Base-by-base conservation (phyloP, 2,888 invertebrate species). In the Megalurothrips usitatus region DNA sequence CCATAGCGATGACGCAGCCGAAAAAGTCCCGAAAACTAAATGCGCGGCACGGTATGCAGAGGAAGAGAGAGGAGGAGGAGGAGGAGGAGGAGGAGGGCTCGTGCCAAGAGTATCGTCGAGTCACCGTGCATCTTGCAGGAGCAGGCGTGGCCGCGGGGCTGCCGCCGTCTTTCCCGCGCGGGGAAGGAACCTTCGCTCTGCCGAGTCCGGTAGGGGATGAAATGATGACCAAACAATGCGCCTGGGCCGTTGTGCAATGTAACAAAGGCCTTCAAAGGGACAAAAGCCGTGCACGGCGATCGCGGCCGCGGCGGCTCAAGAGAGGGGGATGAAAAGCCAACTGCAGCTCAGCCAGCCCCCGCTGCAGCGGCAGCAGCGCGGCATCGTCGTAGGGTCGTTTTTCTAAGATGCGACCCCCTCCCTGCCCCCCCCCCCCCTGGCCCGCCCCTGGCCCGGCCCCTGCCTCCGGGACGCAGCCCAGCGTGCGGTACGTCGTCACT, bases 161-260 rank as follows among this genome's bases (percentile, higher is more conserved):
- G 68, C 68, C 9, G 58, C 14, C 58, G 19, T n/a, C n/a, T 58
- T 58, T 58, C 58, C 68, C 26, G 68, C 68, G 68, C 68, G 68
- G 68, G 26, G 68, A 68, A 23, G 68, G 23, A 68, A 19, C 14
- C 52, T 52, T 12, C 58, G n/a, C 14, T 17, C 58, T 12, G 52
- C 58, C n/a, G 11, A 14, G 58, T 8, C 4, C 11, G 58, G 58
- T 17, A 26, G 68, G 68, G 68, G 26, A 75, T 75, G 26, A 75
- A 75, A 75, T 75, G 68, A 75, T 75, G 68, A 75, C 68, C 68
- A 75, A 75, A 75, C 58, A 58, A 58, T 58, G 58, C 58, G 58
- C n/a, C 58, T 17, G 8, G 58, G 58, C 58, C 58, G 58, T 58
- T 58, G 58, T 58, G 58, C 58, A 58, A 58, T 58, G 58, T n/a